Percentiles rank a stretch among this genome's conserved stretches.
Evolutionary conservation across 2,888 invertebrate species (phyloP).

Genomic region (Erebia epiphron): DNA sequence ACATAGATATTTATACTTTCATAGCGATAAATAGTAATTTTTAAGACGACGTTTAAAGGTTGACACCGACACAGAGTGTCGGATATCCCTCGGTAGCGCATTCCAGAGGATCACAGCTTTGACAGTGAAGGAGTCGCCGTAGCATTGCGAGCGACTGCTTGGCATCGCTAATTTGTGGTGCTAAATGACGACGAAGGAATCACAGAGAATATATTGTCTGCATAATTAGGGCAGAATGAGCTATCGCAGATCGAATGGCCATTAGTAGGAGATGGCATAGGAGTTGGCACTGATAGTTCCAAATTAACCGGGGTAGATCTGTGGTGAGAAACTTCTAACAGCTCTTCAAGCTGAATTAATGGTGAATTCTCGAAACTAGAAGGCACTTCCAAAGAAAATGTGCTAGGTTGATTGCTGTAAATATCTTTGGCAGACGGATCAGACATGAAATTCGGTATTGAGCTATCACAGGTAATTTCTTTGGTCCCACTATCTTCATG

Average conservation of each 20-base stretch:
- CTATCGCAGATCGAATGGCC: constrained; percentile 3
- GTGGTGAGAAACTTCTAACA: not conserved
- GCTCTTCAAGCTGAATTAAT: constrained; percentile 5
- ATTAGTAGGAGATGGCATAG: constrained; percentile 3
- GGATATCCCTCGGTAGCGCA: too few species aligned
- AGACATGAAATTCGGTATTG: not conserved
- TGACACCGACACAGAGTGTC: too few species aligned
- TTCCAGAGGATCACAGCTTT: too few species aligned
- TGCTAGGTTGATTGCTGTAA: not conserved
- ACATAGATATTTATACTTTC: too few species aligned
- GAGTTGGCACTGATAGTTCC: not conserved
- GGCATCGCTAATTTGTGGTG: too few species aligned
- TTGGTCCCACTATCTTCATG: too few species aligned
- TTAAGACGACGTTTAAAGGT: too few species aligned
- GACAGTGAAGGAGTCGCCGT: too few species aligned
- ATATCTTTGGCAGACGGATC: not conserved
- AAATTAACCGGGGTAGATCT: not conserved
- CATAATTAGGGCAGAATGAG: constrained; percentile 20
- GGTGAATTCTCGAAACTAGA: constrained; percentile 6
- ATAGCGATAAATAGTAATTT: too few species aligned
- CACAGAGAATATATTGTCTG: constrained; percentile 8
- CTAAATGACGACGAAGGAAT: constrained; percentile 18
- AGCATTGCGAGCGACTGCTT: too few species aligned
- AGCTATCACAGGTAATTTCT: constrained; percentile 7
- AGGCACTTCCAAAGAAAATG: constrained; percentile 2